Conservation (phyloP, 2,888 invertebrate genomes). For the Andrena fulva region DNA sequence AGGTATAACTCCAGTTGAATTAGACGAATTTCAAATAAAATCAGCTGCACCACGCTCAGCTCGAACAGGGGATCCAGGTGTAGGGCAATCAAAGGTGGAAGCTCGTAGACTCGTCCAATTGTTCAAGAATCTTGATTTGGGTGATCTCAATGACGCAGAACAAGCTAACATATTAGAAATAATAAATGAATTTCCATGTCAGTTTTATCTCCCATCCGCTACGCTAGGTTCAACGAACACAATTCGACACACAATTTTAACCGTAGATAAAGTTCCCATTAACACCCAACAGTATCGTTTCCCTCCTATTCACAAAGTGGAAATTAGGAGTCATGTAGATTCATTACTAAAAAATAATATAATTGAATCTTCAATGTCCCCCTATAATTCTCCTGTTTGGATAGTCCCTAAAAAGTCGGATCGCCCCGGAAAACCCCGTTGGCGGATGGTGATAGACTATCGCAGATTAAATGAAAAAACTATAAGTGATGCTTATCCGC, state of each 20-base stretch:
- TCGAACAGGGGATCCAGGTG: neutral
- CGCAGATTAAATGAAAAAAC: neutral
- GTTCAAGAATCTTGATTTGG: neutral
- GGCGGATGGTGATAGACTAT: neutral
- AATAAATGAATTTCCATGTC: neutral
- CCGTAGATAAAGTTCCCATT: neutral
- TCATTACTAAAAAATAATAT: too few relatives aligned
- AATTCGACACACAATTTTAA: neutral
- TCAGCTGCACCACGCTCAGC: neutral
- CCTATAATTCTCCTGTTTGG: too few relatives aligned
- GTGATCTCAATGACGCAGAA: neutral
- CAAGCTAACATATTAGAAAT: neutral
- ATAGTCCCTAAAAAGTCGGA: neutral
- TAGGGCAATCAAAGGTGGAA: neutral
- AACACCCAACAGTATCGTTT: conserved; percentile 3
- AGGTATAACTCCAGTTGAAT: neutral
- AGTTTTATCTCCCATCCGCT: conserved; percentile 5
- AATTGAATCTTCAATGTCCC: too few relatives aligned
- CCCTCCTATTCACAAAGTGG: neutral
- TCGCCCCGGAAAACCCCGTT: neutral
- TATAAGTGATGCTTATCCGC: conserved; percentile 1
- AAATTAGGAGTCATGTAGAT: neutral
- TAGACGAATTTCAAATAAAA: neutral
- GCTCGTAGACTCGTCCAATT: neutral
- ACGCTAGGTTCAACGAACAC: neutral